phyloP scores from a whole-genome alignment of 2,113 vertebrate species.

The Progne subis region DNA sequence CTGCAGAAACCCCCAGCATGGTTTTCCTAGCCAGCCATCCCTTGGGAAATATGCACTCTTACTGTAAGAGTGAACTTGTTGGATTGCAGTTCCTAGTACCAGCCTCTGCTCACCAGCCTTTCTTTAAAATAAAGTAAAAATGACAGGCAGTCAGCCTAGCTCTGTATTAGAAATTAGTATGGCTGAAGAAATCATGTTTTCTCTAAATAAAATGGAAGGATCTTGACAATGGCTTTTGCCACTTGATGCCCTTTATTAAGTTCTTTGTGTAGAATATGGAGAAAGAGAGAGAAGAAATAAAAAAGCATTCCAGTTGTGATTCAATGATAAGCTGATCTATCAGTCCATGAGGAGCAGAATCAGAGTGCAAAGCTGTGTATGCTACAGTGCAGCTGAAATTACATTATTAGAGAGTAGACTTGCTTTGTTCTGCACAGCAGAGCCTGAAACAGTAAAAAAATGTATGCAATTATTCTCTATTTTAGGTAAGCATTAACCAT shows the following conservation, averaged over 20 bases:
- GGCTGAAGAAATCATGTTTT: neutral
- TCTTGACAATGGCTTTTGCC: neutral
- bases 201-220: neutral
- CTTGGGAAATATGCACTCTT: neutral
- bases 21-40: neutral
- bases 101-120: neutral
- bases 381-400: conserved; percentile 3
- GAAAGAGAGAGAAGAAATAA: neutral
- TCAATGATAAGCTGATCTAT: neutral
- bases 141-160: neutral
- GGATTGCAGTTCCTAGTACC: neutral
- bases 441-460: conserved; percentile 27
- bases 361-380: neutral
- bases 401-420: neutral
- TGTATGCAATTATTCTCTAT: neutral
- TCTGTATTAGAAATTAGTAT: neutral
- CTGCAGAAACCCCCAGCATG: neutral
- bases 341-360: neutral
- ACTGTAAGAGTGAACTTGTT: neutral
- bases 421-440: conserved; percentile 19
- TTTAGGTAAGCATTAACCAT: neutral
- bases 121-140: neutral
- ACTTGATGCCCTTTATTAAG: neutral
- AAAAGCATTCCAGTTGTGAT: neutral
- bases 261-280: neutral